Conservation (phyloP, 2,888 invertebrate genomes). For the Buathra laborator region DNA sequence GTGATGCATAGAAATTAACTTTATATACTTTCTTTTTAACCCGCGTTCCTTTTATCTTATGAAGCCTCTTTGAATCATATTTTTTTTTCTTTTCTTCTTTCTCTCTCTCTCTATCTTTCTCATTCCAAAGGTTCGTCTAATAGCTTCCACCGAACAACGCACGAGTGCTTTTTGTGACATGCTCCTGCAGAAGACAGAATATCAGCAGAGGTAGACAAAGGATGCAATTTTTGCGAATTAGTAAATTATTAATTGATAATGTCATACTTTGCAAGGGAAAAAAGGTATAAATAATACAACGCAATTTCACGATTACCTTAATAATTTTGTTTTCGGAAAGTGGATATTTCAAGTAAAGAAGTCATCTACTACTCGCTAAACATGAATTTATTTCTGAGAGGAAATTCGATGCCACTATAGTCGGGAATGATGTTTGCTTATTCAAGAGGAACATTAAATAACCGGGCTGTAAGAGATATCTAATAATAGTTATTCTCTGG, state of each 20-base stretch:
- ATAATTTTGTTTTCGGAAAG: too few relatives aligned
- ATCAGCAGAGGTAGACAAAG: too few relatives aligned
- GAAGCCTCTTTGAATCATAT: constrained; percentile 6
- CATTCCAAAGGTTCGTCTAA: neutral
- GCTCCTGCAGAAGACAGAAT: neutral
- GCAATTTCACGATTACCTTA: too few relatives aligned
- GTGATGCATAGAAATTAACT: constrained; percentile 29
- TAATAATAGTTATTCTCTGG: constrained; percentile 29
- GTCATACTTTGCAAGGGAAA: too few relatives aligned
- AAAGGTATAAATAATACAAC: too few relatives aligned
- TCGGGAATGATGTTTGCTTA: too few relatives aligned
- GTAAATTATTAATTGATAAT: too few relatives aligned
- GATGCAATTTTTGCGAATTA: too few relatives aligned
- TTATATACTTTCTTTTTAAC: constrained; percentile 1
- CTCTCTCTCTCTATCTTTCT: neutral
- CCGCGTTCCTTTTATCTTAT: neutral
- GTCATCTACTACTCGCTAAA: too few relatives aligned
- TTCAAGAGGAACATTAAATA: neutral
- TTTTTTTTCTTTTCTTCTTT: neutral
- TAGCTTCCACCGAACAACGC: neutral
- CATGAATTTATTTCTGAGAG: neutral
- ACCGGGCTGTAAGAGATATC: neutral
- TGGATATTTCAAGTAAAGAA: too few relatives aligned
- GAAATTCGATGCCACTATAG: neutral
- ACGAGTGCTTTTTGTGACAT: constrained; percentile 5